A percentile compares a stretch with the other conserved stretches of the same genome.
Evolutionary conservation across 1,140 invertebrate genomes (phyloP).

Genomic region (Choristoneura fumiferana): DNA sequence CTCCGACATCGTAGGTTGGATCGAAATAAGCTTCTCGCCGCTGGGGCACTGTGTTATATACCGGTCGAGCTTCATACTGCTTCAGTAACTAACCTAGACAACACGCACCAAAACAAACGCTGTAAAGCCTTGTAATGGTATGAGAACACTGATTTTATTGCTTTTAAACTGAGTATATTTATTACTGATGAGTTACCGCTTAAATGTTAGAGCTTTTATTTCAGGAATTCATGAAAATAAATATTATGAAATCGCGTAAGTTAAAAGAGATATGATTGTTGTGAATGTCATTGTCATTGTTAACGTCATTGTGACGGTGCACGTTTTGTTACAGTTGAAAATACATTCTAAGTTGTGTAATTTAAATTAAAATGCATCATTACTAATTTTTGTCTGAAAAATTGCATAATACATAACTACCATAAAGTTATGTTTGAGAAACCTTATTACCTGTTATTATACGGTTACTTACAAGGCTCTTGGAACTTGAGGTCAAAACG

Average conservation of each 20-base stretch:
- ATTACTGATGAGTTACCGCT: not conserved
- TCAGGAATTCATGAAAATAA: slow-evolving; percentile 1
- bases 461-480: no score
- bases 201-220: not conserved
- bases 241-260: slow-evolving; percentile 17
- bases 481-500: no score
- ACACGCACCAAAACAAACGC: slow-evolving; percentile 15
- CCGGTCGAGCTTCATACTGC: slow-evolving; percentile 42
- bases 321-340: not conserved
- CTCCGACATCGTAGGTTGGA: slow-evolving; percentile 66
- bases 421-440: no score
- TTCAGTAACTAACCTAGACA: slow-evolving; percentile 9
- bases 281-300: slow-evolving; percentile 10
- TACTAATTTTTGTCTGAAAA: no score
- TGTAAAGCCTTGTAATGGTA: not conserved
- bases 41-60: slow-evolving; percentile 56
- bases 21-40: slow-evolving; percentile 53
- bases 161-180: not conserved
- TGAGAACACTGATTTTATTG: not conserved
- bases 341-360: no score
- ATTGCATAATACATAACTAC: no score
- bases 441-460: no score
- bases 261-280: no score
- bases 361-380: no score
- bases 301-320: not conserved